Evolutionary conservation across 2,113 vertebrate genomes (phyloP).

Genomic region (Myiopsitta monachus): DNA sequence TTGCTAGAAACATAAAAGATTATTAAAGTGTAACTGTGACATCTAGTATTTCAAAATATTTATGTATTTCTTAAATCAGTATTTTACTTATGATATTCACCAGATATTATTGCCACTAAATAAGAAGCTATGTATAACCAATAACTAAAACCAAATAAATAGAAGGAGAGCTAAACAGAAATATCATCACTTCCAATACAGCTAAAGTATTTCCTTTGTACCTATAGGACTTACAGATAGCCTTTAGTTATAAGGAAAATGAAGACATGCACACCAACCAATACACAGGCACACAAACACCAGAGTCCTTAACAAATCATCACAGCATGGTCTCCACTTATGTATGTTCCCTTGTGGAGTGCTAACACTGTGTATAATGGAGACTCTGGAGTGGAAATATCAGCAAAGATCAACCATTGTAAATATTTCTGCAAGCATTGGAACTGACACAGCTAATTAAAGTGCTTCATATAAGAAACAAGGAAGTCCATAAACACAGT

Average conservation of each 20-base stretch:
- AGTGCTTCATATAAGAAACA: slow-evolving; percentile 18
- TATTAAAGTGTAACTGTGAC: background rate
- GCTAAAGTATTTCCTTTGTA: background rate
- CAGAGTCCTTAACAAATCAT: background rate
- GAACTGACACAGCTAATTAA: slow-evolving; percentile 49
- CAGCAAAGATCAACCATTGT: slow-evolving; percentile 21
- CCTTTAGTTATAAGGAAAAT: background rate
- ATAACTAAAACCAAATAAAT: background rate
- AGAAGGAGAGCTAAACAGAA: background rate
- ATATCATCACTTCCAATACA: background rate
- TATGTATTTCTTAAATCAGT: background rate
- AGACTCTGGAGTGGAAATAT: background rate
- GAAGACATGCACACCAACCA: background rate
- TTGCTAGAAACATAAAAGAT: background rate
- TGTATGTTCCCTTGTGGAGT: background rate
- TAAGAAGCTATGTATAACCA: background rate
- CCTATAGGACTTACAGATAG: background rate
- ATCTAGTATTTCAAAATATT: background rate
- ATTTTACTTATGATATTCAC: background rate
- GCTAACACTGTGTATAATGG: background rate
- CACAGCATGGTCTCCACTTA: background rate
- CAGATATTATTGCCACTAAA: background rate
- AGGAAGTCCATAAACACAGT: slow-evolving; percentile 50
- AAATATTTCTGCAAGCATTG: slow-evolving; percentile 36
- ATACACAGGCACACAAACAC: fast-evolving